These are phyloP conservation scores for Peromyscus maniculatus DNA, from an alignment of 2,113 vertebrate genomes.

Conservation along the genomic window DNA sequence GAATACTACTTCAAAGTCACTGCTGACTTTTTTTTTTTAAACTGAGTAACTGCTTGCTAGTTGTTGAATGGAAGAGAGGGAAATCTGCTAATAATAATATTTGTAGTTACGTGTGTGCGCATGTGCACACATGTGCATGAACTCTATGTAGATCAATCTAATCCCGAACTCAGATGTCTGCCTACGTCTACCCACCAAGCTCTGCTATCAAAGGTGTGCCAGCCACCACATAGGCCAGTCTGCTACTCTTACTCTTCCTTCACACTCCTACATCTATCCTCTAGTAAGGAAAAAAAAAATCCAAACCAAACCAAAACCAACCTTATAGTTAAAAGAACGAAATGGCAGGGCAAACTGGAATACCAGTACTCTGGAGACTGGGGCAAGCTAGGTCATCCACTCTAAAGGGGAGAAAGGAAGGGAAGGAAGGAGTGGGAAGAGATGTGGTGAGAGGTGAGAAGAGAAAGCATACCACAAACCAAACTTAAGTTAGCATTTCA, in stretches of 20 bases:
- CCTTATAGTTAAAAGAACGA: constrained; percentile 37
- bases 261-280: not conserved
- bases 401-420: not conserved
- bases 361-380: not conserved
- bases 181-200: not conserved
- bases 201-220: not conserved
- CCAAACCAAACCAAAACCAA: not conserved
- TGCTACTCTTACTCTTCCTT: constrained; percentile 21
- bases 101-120: not conserved
- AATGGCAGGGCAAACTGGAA: not conserved
- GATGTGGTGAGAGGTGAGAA: not conserved
- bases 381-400: not conserved
- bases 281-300: constrained; percentile 40
- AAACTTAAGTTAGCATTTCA: constrained; percentile 43
- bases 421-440: not conserved
- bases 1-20: constrained; percentile 36
- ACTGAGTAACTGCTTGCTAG: constrained; percentile 25
- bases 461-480: not conserved
- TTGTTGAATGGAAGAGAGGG: not conserved
- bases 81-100: not conserved
- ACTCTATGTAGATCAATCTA: not conserved
- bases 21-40: not conserved
- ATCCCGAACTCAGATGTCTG: not conserved
- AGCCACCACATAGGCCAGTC: not conserved
- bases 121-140: not conserved